These are phyloP conservation scores for Phymatocera aterrima DNA, from an alignment of 2,888 invertebrate species.

Conservation along the genomic window DNA sequence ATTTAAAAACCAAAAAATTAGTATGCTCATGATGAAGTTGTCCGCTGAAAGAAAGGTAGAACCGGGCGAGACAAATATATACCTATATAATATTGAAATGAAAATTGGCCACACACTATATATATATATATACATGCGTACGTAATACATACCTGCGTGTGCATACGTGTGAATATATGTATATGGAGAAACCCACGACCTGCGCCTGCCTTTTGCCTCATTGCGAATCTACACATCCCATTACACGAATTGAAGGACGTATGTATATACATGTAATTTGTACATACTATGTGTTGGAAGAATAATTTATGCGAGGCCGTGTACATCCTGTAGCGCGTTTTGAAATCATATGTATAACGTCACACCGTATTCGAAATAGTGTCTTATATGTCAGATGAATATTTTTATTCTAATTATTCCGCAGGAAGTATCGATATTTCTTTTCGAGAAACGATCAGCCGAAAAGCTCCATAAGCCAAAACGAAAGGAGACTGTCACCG, in stretches of 20 bases:
- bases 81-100: no score
- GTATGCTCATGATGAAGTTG: neutral
- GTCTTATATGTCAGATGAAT: neutral
- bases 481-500: constrained; percentile 93
- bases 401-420: neutral
- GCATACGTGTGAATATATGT: neutral
- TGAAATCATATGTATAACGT: no score
- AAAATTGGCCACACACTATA: neutral
- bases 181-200: neutral
- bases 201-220: neutral
- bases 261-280: no score
- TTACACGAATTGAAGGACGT: neutral
- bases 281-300: no score
- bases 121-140: no score
- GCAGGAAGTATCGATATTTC: constrained; percentile 95
- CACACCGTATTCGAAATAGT: no score
- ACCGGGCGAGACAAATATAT: neutral
- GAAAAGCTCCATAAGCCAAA: constrained; percentile 96
- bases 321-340: no score
- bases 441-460: constrained; percentile 94
- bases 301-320: no score
- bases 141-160: neutral
- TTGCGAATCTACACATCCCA: neutral
- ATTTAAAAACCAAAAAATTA: constrained; percentile 13
- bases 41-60: neutral